A percentile compares a stretch with the other conserved stretches of the same genome.
phyloP scores from a whole-genome alignment of 2,113 vertebrate genomes.

The Fulmarus glacialis region DNA sequence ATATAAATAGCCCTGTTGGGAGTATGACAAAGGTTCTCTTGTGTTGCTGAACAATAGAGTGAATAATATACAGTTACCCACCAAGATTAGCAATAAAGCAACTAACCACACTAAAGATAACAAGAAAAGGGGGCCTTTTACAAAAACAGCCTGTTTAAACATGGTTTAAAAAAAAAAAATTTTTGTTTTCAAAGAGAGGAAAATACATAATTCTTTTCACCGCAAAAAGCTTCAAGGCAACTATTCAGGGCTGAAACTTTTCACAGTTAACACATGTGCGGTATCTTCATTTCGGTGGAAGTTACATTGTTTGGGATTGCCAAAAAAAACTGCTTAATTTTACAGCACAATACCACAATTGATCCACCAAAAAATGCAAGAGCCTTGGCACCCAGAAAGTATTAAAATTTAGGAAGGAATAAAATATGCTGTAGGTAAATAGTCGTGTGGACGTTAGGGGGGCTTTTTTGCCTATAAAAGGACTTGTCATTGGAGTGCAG shows the following conservation, averaged over 20 bases:
- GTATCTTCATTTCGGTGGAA: conserved; percentile 63
- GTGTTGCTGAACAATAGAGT: conserved; percentile 65
- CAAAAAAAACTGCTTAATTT: conserved; percentile 64
- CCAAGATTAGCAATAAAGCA: conserved; percentile 65
- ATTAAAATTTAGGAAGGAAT: conserved; percentile 54
- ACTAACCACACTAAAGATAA: conserved; percentile 66
- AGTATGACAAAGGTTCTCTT: conserved; percentile 67
- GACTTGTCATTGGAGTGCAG: conserved; percentile 41
- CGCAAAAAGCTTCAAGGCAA: conserved; percentile 61
- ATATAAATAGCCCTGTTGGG: conserved; percentile 59
- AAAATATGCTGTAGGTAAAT: conserved; percentile 67
- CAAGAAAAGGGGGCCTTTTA: conserved; percentile 40
- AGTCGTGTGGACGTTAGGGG: background rate
- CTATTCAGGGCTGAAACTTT: conserved; percentile 55
- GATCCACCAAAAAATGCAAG: conserved; percentile 53
- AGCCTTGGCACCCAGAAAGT: conserved; percentile 41
- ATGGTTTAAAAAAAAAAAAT: background rate
- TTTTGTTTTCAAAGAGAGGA: conserved; percentile 60
- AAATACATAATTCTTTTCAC: conserved; percentile 65
- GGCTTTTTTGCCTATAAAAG: conserved; percentile 67
- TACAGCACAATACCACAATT: conserved; percentile 61
- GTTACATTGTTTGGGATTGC: conserved; percentile 54
- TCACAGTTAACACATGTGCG: conserved; percentile 54
- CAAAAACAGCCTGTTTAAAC: conserved; percentile 57
- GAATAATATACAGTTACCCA: conserved; percentile 69